These are phyloP conservation scores for Drosophila anomalata DNA, from an alignment of 2,888 invertebrate species.

Conservation along the genomic window DNA sequence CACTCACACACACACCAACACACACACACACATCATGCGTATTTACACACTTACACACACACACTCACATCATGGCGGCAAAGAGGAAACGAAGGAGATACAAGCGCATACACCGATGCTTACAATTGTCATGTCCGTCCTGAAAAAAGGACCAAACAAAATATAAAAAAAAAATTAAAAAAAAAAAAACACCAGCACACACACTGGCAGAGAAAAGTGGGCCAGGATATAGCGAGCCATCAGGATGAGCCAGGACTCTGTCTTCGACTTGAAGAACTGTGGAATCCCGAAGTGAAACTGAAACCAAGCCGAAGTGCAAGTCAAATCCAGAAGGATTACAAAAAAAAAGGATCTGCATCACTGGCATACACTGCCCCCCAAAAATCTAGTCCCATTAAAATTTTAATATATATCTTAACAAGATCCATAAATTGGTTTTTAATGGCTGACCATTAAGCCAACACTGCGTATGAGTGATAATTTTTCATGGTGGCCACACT, in stretches of 20 bases:
- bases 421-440: no score
- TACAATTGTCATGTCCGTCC: slow-evolving; percentile 49
- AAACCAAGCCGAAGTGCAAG: slow-evolving; percentile 15
- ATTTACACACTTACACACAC: slow-evolving; percentile 28
- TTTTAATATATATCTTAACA: no score
- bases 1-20: slow-evolving; percentile 30
- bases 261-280: background rate
- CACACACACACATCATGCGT: slow-evolving; percentile 32
- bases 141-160: slow-evolving; percentile 1
- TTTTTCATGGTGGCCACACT: background rate
- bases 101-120: slow-evolving; percentile 41
- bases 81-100: slow-evolving; percentile 28
- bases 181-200: no score
- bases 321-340: slow-evolving; percentile 3
- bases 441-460: background rate
- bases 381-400: background rate
- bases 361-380: background rate
- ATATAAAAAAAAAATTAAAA: background rate
- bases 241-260: slow-evolving; percentile 17
- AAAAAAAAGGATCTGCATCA: no score
- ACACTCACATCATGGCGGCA: slow-evolving; percentile 18
- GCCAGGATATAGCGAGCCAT: slow-evolving; percentile 8
- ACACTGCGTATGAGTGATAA: slow-evolving; percentile 14
- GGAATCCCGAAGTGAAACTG: slow-evolving; percentile 10
- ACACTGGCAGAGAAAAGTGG: slow-evolving; percentile 1